Base-by-base conservation (phyloP, 2,797 vertebrate genomes). In the Aphelocoma californica region DNA sequence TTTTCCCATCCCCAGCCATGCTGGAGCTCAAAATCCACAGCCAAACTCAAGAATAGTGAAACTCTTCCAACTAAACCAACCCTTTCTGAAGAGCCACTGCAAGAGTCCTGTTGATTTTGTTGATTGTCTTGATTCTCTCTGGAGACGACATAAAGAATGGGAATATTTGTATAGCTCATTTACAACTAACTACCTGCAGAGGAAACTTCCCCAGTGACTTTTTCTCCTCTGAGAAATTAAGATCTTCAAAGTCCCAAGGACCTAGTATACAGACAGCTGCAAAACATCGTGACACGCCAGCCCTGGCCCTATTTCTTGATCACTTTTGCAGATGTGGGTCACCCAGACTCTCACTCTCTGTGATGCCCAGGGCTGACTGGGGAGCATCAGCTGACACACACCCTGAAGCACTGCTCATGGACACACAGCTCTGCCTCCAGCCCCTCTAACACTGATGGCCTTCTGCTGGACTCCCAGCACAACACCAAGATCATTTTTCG, bases 311-410 rank as follows among this genome's bases (percentile, higher is more conserved):
- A 7, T 48, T 66, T 74, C 71, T 57, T 50, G 53, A 44, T 62
- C 31, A 9, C 20, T 82, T 80, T 64, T 84, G 51, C 51, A 77
- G 36, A 17, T 14, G 32, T 36, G 56, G 47, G 58, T 73, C 28
- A 6, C 5, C 17, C 54, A 47, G 17, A 12, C 53, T 36, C 34
- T 25, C 1, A 0, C 38, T 44, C 4, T 38, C 31, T 1, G 1
- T 3, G 32, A 24, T 12, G 11, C 23, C 28, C 56, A 7, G 48
- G 24, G 21, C 42, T 51, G 71, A 4, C 6, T 0, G 8, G 42
- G 45, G 45, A 89, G 26, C 65, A 10, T 3, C 0, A 3, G n/a
- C 44, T 51, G 56, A 14, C 36, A 53, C 3, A 1, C 38, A 44
- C 6, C 19, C 53, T 72, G 64, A 36, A 31, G 53, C 3, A 0